phyloP scores from a whole-genome alignment of 2,113 vertebrate genomes.

The Ageneiosus marmoratus region DNA sequence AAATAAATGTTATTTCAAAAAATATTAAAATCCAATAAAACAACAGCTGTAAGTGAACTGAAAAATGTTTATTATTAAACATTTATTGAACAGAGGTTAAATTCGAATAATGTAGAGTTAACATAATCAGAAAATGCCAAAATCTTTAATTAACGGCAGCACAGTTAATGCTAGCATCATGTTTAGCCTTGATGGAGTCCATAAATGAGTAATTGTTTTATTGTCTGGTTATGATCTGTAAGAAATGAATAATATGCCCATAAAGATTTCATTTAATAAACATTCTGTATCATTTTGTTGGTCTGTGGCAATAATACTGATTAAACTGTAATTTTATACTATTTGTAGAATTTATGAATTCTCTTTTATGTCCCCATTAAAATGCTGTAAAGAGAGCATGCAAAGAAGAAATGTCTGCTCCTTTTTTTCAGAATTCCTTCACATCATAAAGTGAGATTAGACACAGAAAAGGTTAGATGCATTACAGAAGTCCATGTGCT shows the following conservation, averaged over 20 bases:
- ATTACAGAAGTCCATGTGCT: background rate
- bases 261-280: background rate
- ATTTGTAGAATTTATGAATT: background rate
- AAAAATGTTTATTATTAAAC: background rate
- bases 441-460: background rate
- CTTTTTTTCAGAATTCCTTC: background rate
- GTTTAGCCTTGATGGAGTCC: background rate
- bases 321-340: background rate
- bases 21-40: background rate
- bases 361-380: background rate
- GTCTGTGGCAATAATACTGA: background rate
- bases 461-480: background rate
- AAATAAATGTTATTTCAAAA: background rate
- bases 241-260: too few relatives aligned
- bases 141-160: background rate
- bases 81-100: background rate
- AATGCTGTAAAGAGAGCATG: background rate
- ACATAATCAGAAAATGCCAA: background rate
- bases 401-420: background rate
- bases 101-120: background rate
- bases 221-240: background rate
- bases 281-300: background rate
- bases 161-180: background rate
- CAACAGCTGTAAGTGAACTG: background rate
- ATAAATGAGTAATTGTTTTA: background rate